Base-by-base conservation (phyloP, 2,888 invertebrate genomes). In the Polyommatus iphigenia region DNA sequence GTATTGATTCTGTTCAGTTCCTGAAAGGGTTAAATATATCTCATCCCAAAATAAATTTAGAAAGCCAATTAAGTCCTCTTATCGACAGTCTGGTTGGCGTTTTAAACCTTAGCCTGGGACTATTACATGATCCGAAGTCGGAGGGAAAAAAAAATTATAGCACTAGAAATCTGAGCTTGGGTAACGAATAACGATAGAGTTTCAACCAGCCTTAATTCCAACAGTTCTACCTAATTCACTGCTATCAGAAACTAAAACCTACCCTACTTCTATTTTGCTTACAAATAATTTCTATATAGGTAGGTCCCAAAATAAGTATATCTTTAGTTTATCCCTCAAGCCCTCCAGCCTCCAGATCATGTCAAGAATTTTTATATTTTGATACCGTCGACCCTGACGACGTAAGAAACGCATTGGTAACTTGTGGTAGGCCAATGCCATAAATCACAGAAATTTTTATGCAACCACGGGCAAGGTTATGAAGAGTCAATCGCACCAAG, bases 401-500 rank as follows among this genome's bases (percentile, higher is more conserved):
- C 57, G 7, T n/a, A 7, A n/a, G 57, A 10, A 41, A 59, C 20
- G 18, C 18, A 18, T 54, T 54, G 54, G 54, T 18, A 54, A 18
- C 54, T 3, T 54, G 1, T 54, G 5, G 54, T 46, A 10, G 10
- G 46, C 10, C 10, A 46, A 46, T 3, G 54, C 54, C 54, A 54
- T 54, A 15, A 54, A 54, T 54, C 54, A 59, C n/a, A n/a, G 57
- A 8, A 5, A 13, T 15, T 67, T 67, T 67, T 67, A 67, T 67
- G 67, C 67, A 67, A 41, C 41, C 73, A 20, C 46, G 73, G 24
- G 46, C 73, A 41, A 20, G 41, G 46, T 41, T 46, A 46, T 73
- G 73, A 73, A n/a, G 73, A 20, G 73, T 73, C 46, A 15, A 20
- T 36, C 72, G 41, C 10, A 41, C 46, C 46, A 73, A 73, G 73